Evolutionary conservation across 1,140 invertebrate genomes (phyloP).

Genomic region (Atta texana): DNA sequence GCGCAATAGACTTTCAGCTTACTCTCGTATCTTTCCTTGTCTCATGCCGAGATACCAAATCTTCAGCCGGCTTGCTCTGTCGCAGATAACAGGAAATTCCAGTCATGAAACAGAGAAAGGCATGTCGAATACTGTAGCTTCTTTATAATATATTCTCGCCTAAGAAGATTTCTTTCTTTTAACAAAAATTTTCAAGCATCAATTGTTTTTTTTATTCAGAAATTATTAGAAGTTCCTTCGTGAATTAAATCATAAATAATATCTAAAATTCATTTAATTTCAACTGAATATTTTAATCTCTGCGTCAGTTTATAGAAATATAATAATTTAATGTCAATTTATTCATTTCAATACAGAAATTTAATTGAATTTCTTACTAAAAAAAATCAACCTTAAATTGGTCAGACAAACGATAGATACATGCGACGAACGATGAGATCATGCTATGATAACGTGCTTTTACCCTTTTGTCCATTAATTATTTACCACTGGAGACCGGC

Average conservation of each 20-base stretch:
- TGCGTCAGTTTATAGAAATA: neutral
- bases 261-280: constrained; percentile 7
- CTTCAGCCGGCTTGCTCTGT: constrained; percentile 37
- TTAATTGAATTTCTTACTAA: neutral
- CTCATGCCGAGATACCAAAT: neutral
- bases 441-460: constrained; percentile 5
- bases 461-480: constrained; percentile 68
- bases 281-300: neutral
- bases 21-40: constrained; percentile 34
- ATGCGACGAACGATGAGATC: neutral
- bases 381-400: neutral
- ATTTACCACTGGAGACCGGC: constrained; percentile 67
- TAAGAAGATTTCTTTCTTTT: constrained; percentile 13
- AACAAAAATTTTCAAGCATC: neutral
- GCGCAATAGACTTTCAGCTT: constrained; percentile 50
- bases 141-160: neutral
- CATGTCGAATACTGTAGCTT: neutral
- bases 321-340: neutral
- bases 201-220: neutral
- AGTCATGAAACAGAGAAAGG: constrained; percentile 3
- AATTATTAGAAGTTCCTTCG: neutral
- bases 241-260: neutral
- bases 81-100: constrained; percentile 27
- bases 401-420: neutral
- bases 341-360: neutral